These are phyloP conservation scores for Conus canariensis DNA, from an alignment of 2,888 invertebrate species.

Conservation along the genomic window DNA sequence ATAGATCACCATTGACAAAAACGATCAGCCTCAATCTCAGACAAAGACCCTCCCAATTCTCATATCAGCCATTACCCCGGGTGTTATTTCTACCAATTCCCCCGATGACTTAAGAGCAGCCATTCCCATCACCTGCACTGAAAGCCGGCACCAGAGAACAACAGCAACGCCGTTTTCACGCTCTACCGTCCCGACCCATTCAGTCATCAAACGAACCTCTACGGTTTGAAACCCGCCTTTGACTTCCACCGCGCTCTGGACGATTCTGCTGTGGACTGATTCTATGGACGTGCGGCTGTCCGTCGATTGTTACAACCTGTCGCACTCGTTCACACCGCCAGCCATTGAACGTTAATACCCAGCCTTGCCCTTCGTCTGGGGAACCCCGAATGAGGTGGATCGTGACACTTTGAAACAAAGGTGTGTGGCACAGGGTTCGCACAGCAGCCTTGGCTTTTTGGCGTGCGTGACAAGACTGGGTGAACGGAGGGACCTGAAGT, in stretches of 20 bases:
- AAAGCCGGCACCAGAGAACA: neutral
- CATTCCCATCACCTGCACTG: neutral
- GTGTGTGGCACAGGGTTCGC: neutral
- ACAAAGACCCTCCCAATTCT: neutral
- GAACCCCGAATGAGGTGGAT: neutral
- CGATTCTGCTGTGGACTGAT: neutral
- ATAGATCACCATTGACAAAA: neutral
- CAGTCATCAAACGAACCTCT: conserved; percentile 20
- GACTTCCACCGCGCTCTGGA: neutral
- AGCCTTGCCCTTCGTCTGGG: neutral
- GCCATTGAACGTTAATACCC: conserved; percentile 16
- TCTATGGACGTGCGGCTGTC: neutral
- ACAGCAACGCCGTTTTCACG: neutral
- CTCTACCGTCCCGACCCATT: neutral
- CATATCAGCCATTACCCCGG: neutral
- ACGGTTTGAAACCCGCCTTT: neutral
- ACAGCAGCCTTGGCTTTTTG: neutral
- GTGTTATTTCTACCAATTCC: conserved; percentile 1
- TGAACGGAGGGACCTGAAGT: neutral
- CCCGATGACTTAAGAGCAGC: neutral
- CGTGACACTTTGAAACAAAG: neutral
- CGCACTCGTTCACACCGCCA: conserved; percentile 29
- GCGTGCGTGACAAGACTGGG: neutral
- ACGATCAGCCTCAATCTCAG: neutral
- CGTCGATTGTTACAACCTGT: conserved; percentile 3